Evolutionary conservation across 2,888 invertebrate species (phyloP).

Genomic region (Myopa tessellatipennis): DNA sequence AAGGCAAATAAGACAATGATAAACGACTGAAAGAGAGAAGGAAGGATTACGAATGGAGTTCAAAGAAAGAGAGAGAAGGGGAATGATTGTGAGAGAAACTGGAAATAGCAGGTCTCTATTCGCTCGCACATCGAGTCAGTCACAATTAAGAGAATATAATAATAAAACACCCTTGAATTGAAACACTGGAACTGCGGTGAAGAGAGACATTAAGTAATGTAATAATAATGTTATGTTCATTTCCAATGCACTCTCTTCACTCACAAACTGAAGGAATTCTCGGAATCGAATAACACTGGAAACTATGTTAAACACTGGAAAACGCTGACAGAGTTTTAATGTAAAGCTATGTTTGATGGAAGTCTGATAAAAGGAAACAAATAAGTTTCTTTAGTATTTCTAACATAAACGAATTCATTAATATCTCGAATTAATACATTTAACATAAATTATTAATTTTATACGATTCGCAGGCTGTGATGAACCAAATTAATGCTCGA

Average conservation of each 20-base stretch:
- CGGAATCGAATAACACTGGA: background rate
- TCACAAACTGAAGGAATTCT: background rate
- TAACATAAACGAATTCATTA: too few species aligned
- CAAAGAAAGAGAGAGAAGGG: background rate
- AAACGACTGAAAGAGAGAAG: background rate
- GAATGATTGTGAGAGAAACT: background rate
- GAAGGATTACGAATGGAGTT: background rate
- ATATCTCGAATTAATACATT: too few species aligned
- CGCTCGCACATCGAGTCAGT: background rate
- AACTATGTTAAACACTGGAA: too few species aligned
- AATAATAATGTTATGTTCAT: background rate
- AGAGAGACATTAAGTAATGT: background rate
- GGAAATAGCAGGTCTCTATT: too few species aligned
- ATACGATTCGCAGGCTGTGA: too few species aligned
- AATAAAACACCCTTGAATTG: slow-evolving; percentile 17
- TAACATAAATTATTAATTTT: too few species aligned
- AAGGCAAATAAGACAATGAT: background rate
- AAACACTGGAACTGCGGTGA: slow-evolving; percentile 15
- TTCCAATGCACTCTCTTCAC: background rate
- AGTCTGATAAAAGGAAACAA: too few species aligned
- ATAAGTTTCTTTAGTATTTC: too few species aligned
- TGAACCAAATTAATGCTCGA: background rate
- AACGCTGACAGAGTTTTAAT: too few species aligned
- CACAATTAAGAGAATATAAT: background rate
- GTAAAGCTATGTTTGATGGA: too few species aligned